Percentiles rank a stretch among this genome's conserved stretches.
phyloP scores from a whole-genome alignment of 2,888 invertebrate species.

The Spialia ferax region DNA sequence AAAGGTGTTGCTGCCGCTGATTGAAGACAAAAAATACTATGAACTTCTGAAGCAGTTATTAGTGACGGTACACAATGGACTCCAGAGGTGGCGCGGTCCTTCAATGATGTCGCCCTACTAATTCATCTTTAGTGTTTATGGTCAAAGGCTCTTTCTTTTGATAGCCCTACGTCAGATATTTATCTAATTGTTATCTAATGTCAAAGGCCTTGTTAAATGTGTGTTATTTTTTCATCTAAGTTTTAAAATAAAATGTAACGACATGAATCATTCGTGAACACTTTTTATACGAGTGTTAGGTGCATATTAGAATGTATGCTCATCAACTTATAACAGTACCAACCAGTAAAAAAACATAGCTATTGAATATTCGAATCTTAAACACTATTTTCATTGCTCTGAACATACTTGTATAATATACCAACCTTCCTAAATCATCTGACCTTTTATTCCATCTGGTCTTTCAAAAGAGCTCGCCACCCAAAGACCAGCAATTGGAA shows the following conservation, averaged over 20 bases:
- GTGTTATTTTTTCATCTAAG: not conserved
- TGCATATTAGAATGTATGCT: not conserved
- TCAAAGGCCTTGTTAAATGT: not conserved
- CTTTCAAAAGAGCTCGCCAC: constrained; percentile 53
- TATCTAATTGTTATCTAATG: constrained; percentile 16
- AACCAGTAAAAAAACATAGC: constrained; percentile 14
- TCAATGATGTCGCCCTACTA: constrained; percentile 69
- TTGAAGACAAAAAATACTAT: constrained; percentile 73
- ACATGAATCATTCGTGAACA: not conserved
- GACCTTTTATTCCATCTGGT: constrained; percentile 54
- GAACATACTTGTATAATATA: no score
- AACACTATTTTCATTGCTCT: constrained; percentile 60
- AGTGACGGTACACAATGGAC: constrained; percentile 65
- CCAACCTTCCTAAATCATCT: constrained; percentile 43
- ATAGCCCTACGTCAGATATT: constrained; percentile 24
- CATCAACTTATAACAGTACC: constrained; percentile 16
- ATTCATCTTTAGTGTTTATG: constrained; percentile 70
- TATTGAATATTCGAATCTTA: constrained; percentile 21
- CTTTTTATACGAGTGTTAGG: not conserved
- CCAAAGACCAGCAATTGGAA: constrained; percentile 49
- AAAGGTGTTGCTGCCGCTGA: constrained; percentile 51
- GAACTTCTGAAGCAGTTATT: constrained; percentile 85
- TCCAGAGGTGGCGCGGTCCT: constrained; percentile 64
- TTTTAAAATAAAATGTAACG: not conserved
- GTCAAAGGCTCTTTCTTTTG: constrained; percentile 36